These are phyloP conservation scores for Sinelater perroti DNA, from an alignment of 2,888 invertebrate genomes.

Conservation along the genomic window DNA sequence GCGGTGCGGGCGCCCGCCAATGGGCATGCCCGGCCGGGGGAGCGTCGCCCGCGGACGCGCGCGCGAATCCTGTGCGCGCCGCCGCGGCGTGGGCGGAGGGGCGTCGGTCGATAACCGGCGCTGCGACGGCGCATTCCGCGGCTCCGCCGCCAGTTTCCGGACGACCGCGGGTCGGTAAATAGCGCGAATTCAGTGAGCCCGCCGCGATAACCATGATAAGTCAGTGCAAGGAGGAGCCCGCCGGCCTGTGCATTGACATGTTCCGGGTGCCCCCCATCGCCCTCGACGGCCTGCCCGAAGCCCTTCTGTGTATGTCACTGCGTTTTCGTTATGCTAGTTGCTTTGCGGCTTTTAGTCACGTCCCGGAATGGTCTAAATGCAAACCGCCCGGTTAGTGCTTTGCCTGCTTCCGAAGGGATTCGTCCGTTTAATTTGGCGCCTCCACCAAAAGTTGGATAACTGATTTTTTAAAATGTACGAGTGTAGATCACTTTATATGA, in stretches of 20 bases:
- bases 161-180: conserved; percentile 38
- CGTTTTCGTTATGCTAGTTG: conserved; percentile 10
- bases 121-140: conserved; percentile 52
- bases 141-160: conserved; percentile 33
- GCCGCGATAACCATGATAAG: conserved; percentile 54
- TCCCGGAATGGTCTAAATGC: too few species aligned
- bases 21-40: conserved; percentile 36
- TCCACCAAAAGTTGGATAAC: too few species aligned
- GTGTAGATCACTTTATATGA: too few species aligned
- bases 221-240: conserved; percentile 52
- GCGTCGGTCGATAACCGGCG: conserved; percentile 41
- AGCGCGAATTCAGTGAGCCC: conserved; percentile 36
- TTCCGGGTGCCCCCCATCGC: conserved; percentile 78
- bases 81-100: conserved; percentile 38
- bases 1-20: conserved; percentile 57
- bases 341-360: conserved; percentile 6
- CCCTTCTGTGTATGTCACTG: conserved; percentile 73
- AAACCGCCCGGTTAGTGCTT: too few species aligned
- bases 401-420: too few species aligned
- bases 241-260: conserved; percentile 59
- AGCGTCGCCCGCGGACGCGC: conserved; percentile 39
- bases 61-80: conserved; percentile 43
- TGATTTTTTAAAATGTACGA: too few species aligned
- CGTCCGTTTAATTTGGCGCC: too few species aligned
- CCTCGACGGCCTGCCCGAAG: conserved; percentile 76